Base-by-base conservation (phyloP, 2,113 vertebrate genomes). In the Gopherus evgoodei region DNA sequence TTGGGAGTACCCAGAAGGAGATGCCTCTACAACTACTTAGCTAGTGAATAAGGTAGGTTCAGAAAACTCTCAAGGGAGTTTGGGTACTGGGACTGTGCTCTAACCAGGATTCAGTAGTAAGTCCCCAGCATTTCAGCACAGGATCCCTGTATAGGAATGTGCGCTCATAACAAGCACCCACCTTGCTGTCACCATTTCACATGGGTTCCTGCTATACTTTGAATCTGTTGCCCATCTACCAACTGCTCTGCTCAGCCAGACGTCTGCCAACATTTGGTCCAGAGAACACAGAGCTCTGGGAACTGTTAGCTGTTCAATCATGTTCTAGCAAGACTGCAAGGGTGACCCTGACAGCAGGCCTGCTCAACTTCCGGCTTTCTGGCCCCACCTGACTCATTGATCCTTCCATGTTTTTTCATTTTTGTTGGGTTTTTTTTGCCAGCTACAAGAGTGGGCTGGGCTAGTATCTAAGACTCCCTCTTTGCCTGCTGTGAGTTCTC, bases 141-240 rank as follows among this genome's bases (percentile, higher is more conserved):
- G 44, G 19, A 9, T 10, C 80, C 19, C 81, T 10, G 57, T 27
- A 0, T 42, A 5, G 9, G 5, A 14, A 56, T 0, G 2, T 0
- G 54, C 0, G 0, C 27, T 29, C 38, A 0, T 38, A 75, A 44
- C 24, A 44, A 44, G 11, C 22, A 29, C 31, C 31, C 31, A 10
- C 44, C 82, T 19, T 12, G 0, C 0, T 0, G 42, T 27, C 84
- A 24, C 2, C 0, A 69, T 69, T 69, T 69, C 65, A 38, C 10
- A 35, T 17, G 16, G 8, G 11, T 13, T 87, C 49, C 81, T 82
- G 35, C 10, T 2, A 5, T 35, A 50, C 54, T 9, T 53, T 50
- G 6, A 50, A n/a, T 27, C 6, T 50, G 1, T 22, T 72, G 44
- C 25, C 29, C 50, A 1, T 0, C 35, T 44, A 47, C 27, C 10